Evolutionary conservation across 2,113 vertebrate genomes (phyloP).

Genomic region (Halichoeres trimaculatus): DNA sequence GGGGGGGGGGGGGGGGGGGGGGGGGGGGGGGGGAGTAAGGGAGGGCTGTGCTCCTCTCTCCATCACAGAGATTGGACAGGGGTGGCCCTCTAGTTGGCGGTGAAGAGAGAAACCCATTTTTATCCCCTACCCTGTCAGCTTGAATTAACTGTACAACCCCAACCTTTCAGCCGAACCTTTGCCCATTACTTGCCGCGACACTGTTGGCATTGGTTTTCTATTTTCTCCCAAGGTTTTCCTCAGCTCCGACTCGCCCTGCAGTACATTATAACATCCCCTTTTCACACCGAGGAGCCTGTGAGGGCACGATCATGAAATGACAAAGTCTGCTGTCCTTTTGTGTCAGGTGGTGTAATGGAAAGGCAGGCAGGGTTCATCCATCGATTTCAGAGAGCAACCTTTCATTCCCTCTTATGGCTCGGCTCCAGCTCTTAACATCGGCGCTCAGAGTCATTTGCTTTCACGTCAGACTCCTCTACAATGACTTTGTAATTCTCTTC

Average conservation of each 20-base stretch:
- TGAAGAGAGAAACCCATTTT: slow-evolving; percentile 70
- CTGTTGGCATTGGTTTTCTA: slow-evolving; percentile 52
- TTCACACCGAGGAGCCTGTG: slow-evolving; percentile 44
- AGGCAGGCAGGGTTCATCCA: slow-evolving; percentile 17
- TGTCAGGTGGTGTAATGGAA: slow-evolving; percentile 39
- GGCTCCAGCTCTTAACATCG: slow-evolving; percentile 19
- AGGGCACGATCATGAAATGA: slow-evolving; percentile 48
- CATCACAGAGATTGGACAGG: slow-evolving; percentile 71
- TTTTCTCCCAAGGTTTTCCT: slow-evolving; percentile 50
- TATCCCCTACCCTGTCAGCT: slow-evolving; percentile 70
- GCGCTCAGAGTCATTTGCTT: slow-evolving; percentile 24
- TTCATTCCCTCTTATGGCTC: slow-evolving; percentile 51
- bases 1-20: no score
- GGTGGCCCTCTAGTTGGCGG: slow-evolving; percentile 63
- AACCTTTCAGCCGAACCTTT: slow-evolving; percentile 65
- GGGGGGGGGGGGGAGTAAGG: slow-evolving; percentile 32
- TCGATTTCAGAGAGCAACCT: slow-evolving; percentile 23
- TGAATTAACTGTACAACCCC: slow-evolving; percentile 72
- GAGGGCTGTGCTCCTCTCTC: slow-evolving; percentile 49
- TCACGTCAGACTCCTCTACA: slow-evolving; percentile 20
- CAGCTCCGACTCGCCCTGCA: slow-evolving; percentile 32
- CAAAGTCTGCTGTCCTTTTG: slow-evolving; percentile 44
- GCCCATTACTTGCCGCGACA: slow-evolving; percentile 50
- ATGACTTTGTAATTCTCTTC: slow-evolving; percentile 46
- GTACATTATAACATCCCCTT: slow-evolving; percentile 52